Evolutionary conservation across 30 jellyfish, hydroid and myxozoan species (phyloP).

Genomic region (Morbakka virulenta): DNA sequence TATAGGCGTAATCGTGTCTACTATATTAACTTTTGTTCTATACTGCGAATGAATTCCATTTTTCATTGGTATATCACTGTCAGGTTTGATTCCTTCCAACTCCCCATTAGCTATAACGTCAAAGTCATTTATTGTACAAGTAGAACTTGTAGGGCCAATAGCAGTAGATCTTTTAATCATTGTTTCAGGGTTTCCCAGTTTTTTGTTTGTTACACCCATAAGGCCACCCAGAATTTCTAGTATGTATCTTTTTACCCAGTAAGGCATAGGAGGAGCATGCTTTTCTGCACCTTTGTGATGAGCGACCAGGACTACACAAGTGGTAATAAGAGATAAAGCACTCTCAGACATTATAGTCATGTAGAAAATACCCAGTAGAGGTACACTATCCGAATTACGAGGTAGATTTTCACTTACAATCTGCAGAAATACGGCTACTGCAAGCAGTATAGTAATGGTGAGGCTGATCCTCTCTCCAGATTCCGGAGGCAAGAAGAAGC

Average conservation of each 20-base stretch:
- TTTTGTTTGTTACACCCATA: conserved; percentile 28
- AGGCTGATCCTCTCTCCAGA: conserved; percentile 89
- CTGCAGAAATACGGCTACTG: conserved; percentile 92
- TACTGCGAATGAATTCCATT: not conserved
- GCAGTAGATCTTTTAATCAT: not conserved
- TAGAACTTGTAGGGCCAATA: too few relatives aligned
- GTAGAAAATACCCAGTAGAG: conserved; percentile 75
- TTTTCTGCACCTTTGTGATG: conserved; percentile 67
- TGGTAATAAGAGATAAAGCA: conserved; percentile 76
- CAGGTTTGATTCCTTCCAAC: too few relatives aligned
- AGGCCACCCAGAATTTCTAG: conserved; percentile 35
- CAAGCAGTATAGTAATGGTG: conserved; percentile 79
- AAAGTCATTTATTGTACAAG: not conserved
- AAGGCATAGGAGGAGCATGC: conserved; percentile 69
- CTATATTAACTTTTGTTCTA: not conserved
- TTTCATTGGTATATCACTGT: not conserved
- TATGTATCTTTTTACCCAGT: conserved; percentile 68
- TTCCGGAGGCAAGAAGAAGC: conserved; percentile 95
- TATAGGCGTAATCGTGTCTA: not conserved
- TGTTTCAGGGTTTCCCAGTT: not conserved
- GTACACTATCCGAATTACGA: conserved; percentile 80
- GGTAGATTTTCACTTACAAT: conserved; percentile 83
- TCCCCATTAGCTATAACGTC: not conserved
- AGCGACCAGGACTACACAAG: conserved; percentile 77
- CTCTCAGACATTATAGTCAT: conserved; percentile 91